Conservation (phyloP, 92 coral and sea anemone species). For the Epizoanthus illoricatus region DNA sequence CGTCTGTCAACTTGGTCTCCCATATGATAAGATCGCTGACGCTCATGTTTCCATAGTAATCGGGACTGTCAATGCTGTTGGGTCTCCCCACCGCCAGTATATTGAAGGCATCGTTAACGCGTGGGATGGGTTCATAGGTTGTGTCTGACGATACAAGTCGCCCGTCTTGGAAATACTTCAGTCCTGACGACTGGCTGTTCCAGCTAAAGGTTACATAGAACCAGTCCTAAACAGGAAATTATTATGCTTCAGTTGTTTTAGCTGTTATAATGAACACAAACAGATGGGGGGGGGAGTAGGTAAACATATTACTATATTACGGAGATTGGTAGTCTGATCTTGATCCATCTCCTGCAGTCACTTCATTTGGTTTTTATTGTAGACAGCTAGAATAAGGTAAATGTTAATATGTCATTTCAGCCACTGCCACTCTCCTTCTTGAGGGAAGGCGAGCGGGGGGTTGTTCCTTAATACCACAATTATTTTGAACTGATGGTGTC, state of each 20-base stretch:
- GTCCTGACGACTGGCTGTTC: conserved; percentile 57
- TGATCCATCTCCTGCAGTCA: too few species aligned
- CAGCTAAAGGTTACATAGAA: conserved; percentile 73
- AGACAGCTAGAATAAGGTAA: too few species aligned
- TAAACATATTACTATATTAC: too few species aligned
- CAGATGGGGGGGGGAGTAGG: too few species aligned
- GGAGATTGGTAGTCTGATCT: too few species aligned
- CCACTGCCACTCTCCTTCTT: too few species aligned
- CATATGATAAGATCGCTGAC: conserved; percentile 77
- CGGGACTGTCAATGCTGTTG: conserved; percentile 60
- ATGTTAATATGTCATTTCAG: too few species aligned
- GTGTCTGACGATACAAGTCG: conserved; percentile 46
- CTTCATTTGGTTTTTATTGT: too few species aligned
- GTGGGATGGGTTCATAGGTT: conserved; percentile 45
- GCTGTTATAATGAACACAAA: background rate
- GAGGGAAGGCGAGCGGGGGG: too few species aligned
- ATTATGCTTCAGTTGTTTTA: background rate
- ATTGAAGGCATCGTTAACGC: conserved; percentile 69
- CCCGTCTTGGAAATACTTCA: conserved; percentile 78
- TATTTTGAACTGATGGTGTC: too few species aligned
- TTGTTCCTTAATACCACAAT: too few species aligned
- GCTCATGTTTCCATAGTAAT: conserved; percentile 73
- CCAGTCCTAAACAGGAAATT: conserved; percentile 55
- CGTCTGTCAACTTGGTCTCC: conserved; percentile 60
- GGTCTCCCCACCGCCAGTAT: conserved; percentile 72